Evolutionary conservation across 2,888 invertebrate species (phyloP).

Genomic region (Pilophorus perplexus): DNA sequence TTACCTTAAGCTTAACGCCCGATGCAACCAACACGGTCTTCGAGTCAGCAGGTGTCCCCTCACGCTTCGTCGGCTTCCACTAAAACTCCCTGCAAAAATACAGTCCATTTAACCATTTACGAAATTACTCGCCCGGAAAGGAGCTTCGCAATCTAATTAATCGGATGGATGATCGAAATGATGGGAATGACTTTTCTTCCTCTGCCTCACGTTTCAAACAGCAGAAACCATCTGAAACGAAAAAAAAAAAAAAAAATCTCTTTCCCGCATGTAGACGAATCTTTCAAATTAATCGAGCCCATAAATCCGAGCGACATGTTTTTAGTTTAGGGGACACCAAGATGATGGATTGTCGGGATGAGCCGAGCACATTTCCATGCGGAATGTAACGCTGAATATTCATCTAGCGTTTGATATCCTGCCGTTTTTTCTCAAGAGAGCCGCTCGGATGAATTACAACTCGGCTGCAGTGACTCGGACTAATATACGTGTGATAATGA

Average conservation of each 20-base stretch:
- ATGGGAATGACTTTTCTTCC: not conserved
- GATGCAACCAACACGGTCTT: too few relatives aligned
- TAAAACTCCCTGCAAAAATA: not conserved
- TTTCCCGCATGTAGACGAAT: not conserved
- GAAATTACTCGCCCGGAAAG: not conserved
- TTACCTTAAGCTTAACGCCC: too few relatives aligned
- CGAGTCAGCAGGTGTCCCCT: too few relatives aligned
- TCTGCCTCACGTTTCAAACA: not conserved
- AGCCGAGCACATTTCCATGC: too few relatives aligned
- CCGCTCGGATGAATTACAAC: too few relatives aligned
- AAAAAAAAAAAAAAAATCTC: not conserved
- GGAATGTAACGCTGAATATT: too few relatives aligned
- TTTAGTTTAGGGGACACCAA: constrained; percentile 11
- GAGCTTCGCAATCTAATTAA: constrained; percentile 13
- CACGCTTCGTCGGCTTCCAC: too few relatives aligned
- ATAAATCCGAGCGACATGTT: constrained; percentile 21
- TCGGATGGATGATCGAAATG: constrained; percentile 8
- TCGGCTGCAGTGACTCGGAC: too few relatives aligned
- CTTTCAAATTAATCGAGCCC: constrained; percentile 19
- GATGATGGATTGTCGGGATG: constrained; percentile 13
- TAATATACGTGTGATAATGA: too few relatives aligned
- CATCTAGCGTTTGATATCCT: too few relatives aligned
- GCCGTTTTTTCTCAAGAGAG: too few relatives aligned
- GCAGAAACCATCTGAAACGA: not conserved
- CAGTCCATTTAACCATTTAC: not conserved